Evolutionary conservation across 1,140 invertebrate genomes (phyloP).

Genomic region (Drosophila trapezifrons): DNA sequence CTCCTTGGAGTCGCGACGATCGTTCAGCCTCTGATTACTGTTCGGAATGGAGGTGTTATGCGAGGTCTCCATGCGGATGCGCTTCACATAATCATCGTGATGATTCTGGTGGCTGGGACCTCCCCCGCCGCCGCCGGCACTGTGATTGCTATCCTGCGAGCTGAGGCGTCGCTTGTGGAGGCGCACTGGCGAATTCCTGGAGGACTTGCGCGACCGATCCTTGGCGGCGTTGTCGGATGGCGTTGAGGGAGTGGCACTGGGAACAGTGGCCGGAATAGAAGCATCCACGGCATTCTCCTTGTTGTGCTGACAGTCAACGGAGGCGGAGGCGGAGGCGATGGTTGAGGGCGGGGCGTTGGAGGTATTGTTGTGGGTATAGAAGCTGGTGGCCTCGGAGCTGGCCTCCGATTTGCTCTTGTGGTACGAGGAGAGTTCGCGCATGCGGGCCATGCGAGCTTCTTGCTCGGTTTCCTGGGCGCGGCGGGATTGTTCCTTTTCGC

Average conservation of each 20-base stretch:
- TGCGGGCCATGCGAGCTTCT: conserved; percentile 63
- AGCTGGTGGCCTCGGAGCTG: conserved; percentile 57
- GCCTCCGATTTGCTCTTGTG: conserved; percentile 66
- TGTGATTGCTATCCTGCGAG: conserved; percentile 89
- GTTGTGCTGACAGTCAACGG: conserved; percentile 68
- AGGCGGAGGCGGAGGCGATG: conserved; percentile 15
- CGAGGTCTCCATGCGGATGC: conserved; percentile 86
- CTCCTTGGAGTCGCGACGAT: conserved; percentile 91
- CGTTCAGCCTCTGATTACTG: conserved; percentile 79
- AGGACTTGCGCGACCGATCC: conserved; percentile 69
- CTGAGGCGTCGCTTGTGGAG: conserved; percentile 90
- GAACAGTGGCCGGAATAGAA: conserved; percentile 3
- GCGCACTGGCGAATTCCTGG: conserved; percentile 87
- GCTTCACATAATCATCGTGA: conserved; percentile 88
- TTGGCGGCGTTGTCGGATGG: conserved; percentile 37
- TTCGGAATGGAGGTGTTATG: conserved; percentile 26
- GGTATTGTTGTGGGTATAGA: conserved; percentile 56
- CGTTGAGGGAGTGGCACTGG: conserved; percentile 4
- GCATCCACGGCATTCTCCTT: conserved; percentile 74
- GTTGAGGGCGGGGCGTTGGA: conserved; percentile 27
- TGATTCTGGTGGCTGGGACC: conserved; percentile 49
- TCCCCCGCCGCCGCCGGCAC: conserved; percentile 46
- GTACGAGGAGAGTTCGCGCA: conserved; percentile 68
- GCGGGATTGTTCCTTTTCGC: conserved; percentile 36
- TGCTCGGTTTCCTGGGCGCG: conserved; percentile 28